A percentile compares a stretch with the other conserved stretches of the same genome.
These are phyloP conservation scores for Rutpela maculata DNA, from an alignment of 2,888 invertebrate genomes.

Conservation along the genomic window DNA sequence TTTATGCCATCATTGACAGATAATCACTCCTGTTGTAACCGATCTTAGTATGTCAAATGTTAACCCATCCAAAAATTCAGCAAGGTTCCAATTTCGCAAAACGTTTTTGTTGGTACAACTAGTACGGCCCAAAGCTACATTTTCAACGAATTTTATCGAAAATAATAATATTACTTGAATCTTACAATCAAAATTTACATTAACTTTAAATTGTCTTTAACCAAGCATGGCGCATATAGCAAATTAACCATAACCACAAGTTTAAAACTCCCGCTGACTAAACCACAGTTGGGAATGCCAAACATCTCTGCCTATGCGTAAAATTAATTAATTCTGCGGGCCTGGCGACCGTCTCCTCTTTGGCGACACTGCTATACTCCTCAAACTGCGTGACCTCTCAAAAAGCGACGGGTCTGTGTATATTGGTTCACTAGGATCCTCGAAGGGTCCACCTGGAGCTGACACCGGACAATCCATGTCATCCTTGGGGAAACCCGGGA, in stretches of 20 bases:
- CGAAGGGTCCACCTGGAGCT: conserved; percentile 77
- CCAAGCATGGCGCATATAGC: conserved; percentile 9
- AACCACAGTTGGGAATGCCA: conserved; percentile 23
- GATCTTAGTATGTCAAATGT: no score
- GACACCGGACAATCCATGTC: conserved; percentile 67
- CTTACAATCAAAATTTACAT: no score
- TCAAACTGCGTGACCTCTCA: conserved; percentile 86
- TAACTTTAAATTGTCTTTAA: not conserved
- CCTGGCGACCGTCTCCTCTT: conserved; percentile 66
- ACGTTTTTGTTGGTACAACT: no score
- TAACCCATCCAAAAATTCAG: no score
- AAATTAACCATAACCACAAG: not conserved
- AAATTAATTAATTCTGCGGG: conserved; percentile 48
- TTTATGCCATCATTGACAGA: no score
- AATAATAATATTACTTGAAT: no score
- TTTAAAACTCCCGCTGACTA: not conserved
- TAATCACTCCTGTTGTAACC: no score
- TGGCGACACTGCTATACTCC: conserved; percentile 78
- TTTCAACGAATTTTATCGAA: not conserved
- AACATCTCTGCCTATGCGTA: conserved; percentile 15
- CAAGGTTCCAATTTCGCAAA: no score
- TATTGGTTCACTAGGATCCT: conserved; percentile 94
- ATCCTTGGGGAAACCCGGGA: conserved; percentile 67
- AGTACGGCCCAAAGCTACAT: not conserved
- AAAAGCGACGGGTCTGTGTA: conserved; percentile 95